These are phyloP conservation scores for Drosophila atripex DNA, from an alignment of 2,888 invertebrate species.

Conservation along the genomic window DNA sequence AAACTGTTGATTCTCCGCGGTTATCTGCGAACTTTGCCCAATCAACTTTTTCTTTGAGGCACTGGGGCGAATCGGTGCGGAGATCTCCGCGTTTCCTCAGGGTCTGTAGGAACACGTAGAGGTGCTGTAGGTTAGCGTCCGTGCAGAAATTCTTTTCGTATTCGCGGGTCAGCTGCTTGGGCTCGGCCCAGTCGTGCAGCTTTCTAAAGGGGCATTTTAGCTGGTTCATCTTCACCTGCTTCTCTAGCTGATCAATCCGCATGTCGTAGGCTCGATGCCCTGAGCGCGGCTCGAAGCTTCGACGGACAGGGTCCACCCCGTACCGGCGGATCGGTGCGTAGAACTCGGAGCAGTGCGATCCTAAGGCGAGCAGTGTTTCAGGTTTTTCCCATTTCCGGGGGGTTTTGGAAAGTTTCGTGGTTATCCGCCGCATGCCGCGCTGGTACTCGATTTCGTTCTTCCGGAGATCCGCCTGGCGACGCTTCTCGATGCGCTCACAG, in stretches of 20 bases:
- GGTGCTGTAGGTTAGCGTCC: constrained; percentile 52
- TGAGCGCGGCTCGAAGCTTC: constrained; percentile 84
- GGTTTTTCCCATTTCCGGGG: constrained; percentile 83
- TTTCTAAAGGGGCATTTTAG: constrained; percentile 79
- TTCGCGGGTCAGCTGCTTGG: constrained; percentile 38
- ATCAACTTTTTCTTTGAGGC: constrained; percentile 42
- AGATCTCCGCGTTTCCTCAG: constrained; percentile 62
- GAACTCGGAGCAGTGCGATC: constrained; percentile 86
- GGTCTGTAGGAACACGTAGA: constrained; percentile 79
- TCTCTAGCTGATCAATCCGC: constrained; percentile 80
- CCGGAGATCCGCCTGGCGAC: constrained; percentile 86
- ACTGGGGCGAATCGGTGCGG: constrained; percentile 70
- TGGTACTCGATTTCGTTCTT: constrained; percentile 84
- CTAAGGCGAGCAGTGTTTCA: constrained; percentile 85
- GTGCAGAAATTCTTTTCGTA: neutral
- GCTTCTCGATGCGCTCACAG: constrained; percentile 84
- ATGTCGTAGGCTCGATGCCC: constrained; percentile 74
- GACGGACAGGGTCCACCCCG: constrained; percentile 87
- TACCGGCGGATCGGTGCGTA: constrained; percentile 87
- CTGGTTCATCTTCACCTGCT: constrained; percentile 65
- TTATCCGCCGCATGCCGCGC: constrained; percentile 85
- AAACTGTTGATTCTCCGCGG: too few species aligned
- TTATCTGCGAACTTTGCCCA: too few species aligned
- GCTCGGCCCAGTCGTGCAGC: constrained; percentile 77
- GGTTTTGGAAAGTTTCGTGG: constrained; percentile 82